A percentile compares a stretch with the other conserved stretches of the same genome.
Conservation (phyloP, 2,888 invertebrate species). For the Parnassius glacialis region DNA sequence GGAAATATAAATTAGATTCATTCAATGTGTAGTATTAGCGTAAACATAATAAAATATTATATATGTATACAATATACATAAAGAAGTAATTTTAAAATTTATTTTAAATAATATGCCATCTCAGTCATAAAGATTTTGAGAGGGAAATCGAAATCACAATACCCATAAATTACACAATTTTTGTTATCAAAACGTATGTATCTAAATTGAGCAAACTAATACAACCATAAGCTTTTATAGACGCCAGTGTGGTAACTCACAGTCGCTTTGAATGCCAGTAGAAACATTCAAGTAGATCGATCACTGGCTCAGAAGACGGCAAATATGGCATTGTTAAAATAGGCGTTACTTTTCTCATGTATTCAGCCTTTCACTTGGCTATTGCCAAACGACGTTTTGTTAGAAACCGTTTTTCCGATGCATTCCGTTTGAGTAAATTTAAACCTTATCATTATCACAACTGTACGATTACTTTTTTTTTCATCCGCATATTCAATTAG, state of each 20-base stretch:
- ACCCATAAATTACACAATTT: conserved; percentile 16
- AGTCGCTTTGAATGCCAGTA: conserved; percentile 56
- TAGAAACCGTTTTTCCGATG: conserved; percentile 5
- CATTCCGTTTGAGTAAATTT: conserved; percentile 35
- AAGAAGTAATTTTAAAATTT: background rate
- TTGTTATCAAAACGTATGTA: conserved; percentile 16
- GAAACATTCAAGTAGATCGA: conserved; percentile 73
- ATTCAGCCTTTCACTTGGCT: conserved; percentile 74
- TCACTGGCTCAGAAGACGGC: conserved; percentile 69
- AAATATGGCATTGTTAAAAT: conserved; percentile 75
- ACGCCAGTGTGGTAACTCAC: conserved; percentile 32
- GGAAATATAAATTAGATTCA: no score
- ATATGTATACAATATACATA: no score
- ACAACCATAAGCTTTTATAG: conserved; percentile 18
- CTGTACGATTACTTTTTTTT: conserved; percentile 34
- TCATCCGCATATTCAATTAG: conserved; percentile 23
- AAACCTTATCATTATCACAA: conserved; percentile 40
- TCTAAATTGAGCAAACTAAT: conserved; percentile 21
- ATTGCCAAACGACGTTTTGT: conserved; percentile 64
- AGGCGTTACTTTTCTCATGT: conserved; percentile 77
- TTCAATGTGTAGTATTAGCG: no score
- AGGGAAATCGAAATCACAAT: conserved; percentile 10
- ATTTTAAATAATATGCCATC: background rate
- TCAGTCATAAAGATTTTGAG: background rate
- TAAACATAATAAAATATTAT: no score